Base-by-base conservation (phyloP, 2,888 invertebrate species). In the Criorhina ranunculi region DNA sequence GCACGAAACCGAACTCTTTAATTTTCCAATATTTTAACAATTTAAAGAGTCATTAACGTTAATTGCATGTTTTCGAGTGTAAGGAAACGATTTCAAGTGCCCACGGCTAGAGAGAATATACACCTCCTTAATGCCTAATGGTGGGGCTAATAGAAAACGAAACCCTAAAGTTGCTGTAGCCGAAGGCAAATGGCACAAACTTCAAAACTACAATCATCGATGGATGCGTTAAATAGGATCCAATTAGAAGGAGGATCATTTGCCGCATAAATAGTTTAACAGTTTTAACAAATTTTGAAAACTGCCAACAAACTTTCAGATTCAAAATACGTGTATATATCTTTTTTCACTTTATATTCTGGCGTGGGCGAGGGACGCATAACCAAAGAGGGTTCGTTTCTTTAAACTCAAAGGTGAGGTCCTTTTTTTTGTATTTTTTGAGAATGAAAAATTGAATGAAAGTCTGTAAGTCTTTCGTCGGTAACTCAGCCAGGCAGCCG, bases 371-470 rank as follows among this genome's bases (percentile, higher is more conserved):
- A 57, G 17, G 15, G 29, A 29, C 19, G 0, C 44, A 35, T 15
- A 29, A 1, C 5, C 8, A 44, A 60, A 24, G 53, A 60, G 67
- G 77, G 60, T 77, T 59, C 44, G 3, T 40, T 40, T 7, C 11
- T 31, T 66, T 57, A 59, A 51, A 67, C 11, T 51, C 33, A 33
- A 76, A 67, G 49, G 44, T 51, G 31, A 59, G 42, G 51, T 24
- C 29, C 8, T 15, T 59, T 37, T 12, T 19, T 40, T 51, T 15
- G 31, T 49, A 15, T 35, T 29, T 51, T 57, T 62, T 37, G 19
- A 42, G 40, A 79, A 79, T 79, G 73, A 69, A 85, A 85, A 79
- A 85, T 75, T 78, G 72, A 78, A 66, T 57, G 24, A 37, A 33
- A 60, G 55, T 59, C 53, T 8, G 51, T 59, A 53, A 60, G 79